A percentile compares a stretch with the other conserved stretches of the same genome.
phyloP scores from a whole-genome alignment of 2,888 invertebrate genomes.

The Oscheius sp. region DNA sequence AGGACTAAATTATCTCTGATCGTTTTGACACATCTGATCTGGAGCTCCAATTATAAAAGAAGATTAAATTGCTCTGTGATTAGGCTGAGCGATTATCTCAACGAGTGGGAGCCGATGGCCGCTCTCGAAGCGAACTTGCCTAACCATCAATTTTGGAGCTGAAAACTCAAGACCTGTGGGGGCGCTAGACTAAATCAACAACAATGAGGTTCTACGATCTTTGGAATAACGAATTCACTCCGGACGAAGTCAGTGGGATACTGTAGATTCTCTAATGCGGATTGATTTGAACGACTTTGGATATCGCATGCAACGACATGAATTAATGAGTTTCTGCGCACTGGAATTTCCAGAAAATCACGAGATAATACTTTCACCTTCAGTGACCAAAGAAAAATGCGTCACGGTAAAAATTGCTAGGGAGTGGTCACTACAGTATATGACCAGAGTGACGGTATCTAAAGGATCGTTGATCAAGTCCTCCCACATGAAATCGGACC shows the following conservation, averaged over 20 bases:
- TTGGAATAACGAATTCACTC: background rate
- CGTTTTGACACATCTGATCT: too few species aligned
- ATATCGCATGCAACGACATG: background rate
- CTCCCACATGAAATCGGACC: too few species aligned
- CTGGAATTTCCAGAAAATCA: too few species aligned
- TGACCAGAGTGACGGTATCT: background rate
- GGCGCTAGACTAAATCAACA: constrained; percentile 1
- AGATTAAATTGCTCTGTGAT: too few species aligned
- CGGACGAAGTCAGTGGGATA: background rate
- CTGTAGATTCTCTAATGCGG: background rate
- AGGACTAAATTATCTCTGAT: too few species aligned
- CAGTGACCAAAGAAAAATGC: too few species aligned
- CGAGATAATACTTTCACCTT: too few species aligned
- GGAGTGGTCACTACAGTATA: background rate
- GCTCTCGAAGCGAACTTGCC: background rate
- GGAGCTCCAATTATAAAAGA: too few species aligned
- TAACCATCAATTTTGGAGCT: constrained; percentile 10
- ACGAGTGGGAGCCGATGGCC: constrained; percentile 24
- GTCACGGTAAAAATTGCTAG: background rate
- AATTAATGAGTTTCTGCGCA: background rate
- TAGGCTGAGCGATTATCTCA: constrained; percentile 12
- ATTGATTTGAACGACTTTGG: background rate
- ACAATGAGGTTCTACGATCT: too few species aligned
- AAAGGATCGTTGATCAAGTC: background rate
- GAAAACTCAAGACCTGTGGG: constrained; percentile 15